Evolutionary conservation across 2,797 vertebrate genomes (phyloP), one percentile per base, ranked within the genome.

Genomic region (Micrastur ruficollis): DNA sequence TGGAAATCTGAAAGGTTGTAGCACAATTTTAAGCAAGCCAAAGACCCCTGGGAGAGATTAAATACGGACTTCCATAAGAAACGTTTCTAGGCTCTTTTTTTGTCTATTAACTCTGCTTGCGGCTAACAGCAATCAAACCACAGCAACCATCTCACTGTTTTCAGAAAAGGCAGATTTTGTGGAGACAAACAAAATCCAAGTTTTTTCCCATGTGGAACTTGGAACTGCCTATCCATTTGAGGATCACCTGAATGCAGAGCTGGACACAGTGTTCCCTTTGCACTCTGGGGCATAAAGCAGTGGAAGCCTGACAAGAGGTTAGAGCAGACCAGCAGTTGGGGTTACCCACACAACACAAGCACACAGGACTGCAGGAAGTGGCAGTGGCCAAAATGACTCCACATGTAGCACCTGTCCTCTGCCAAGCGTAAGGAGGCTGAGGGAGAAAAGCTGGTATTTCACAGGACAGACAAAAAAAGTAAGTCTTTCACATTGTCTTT

Each of bases 21-120:
- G 47, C 36, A 76, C 36, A 66, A 63, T 58, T 95, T 94, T 73
- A 76, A 79, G 73, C 26, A 91, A 94, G 72, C 19, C 44, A 89
- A 84, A 90, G 59, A 55, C 52, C 82, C 76, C 50, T 47, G 23
- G 46, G n/a, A 92, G 32, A 67, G 52, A 87, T 71, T 82, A 83
- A 95, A 76, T 34, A 84, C 2, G 3, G 55, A 73, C 27, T 81
- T 86, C 55, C 19, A 27, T 10, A 75, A 79, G 27, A 75, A 91
- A 81, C 22, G 52, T 8, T 63, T 65, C 40, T 32, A 55, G 65
- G n/a, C 2, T 21, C 32, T 13, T 75, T 78, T 80, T 73, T 52
- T 12, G 5, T 16, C 38, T 70, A 78, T 40, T 91, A 68, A 78
- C 38, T 65, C 73, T 72, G 53, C 61, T 55, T 40, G 16, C 29